These are phyloP conservation scores for Candoia aspera DNA, from an alignment of 2,113 vertebrate species.

Conservation along the genomic window DNA sequence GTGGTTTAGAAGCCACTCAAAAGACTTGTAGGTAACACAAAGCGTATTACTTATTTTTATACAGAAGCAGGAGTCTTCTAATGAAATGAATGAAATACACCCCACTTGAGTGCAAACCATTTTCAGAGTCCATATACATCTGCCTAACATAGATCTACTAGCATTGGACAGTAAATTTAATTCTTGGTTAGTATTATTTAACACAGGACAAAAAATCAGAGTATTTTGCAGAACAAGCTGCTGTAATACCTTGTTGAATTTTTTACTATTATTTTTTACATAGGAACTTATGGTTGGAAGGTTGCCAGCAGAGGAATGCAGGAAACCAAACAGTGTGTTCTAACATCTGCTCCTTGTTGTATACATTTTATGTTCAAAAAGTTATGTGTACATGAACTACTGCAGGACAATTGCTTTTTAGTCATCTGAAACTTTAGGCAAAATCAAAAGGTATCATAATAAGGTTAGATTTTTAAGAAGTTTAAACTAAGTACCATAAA, in stretches of 20 bases:
- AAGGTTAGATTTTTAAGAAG: neutral
- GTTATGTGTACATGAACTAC: conserved; percentile 17
- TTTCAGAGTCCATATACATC: neutral
- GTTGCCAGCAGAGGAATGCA: conserved; percentile 36
- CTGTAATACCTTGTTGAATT: conserved; percentile 1
- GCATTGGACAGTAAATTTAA: neutral
- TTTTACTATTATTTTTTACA: conserved; percentile 23
- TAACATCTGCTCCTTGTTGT: conserved; percentile 32
- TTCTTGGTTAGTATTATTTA: conserved; percentile 1
- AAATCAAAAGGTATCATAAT: neutral
- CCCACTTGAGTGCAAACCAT: neutral
- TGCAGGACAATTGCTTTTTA: conserved; percentile 23
- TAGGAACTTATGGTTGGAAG: conserved; percentile 28
- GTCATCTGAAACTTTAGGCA: conserved; percentile 29
- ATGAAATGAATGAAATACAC: neutral
- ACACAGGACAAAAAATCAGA: neutral
- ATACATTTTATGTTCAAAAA: conserved; percentile 27
- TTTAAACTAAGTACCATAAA: neutral
- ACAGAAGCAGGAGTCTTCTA: neutral
- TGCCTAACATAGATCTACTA: neutral
- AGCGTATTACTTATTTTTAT: neutral
- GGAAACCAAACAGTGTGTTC: conserved; percentile 40
- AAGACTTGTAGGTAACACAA: conserved; percentile 5
- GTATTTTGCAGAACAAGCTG: neutral
- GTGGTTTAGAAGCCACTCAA: neutral